A percentile compares a stretch with the other conserved stretches of the same genome.
These are phyloP conservation scores for Bryconaethiops microstoma DNA, from an alignment of 2,797 vertebrate species.

Conservation along the genomic window DNA sequence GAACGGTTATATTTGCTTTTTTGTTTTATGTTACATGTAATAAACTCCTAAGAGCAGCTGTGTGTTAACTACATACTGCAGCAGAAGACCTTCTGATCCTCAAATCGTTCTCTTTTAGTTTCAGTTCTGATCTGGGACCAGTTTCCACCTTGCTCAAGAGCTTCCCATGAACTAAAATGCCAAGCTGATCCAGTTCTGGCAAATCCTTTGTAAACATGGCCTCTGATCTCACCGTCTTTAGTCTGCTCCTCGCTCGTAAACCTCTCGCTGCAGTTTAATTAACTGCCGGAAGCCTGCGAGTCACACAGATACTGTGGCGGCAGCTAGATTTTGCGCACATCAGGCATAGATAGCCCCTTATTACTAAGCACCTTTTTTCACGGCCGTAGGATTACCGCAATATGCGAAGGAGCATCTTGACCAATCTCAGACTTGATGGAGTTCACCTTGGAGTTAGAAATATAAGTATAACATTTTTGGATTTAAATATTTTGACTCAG, in stretches of 20 bases:
- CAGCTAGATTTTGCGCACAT: background rate
- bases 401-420: background rate
- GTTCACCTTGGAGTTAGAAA: background rate
- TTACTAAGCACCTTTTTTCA: conserved; percentile 9
- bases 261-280: conserved; percentile 30
- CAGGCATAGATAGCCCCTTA: conserved; percentile 3
- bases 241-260: background rate
- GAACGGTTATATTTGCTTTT: background rate
- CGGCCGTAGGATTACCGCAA: background rate
- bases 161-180: background rate
- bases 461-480: background rate
- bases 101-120: background rate
- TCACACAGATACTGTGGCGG: background rate
- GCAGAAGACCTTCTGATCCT: background rate
- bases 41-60: background rate
- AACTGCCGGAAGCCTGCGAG: background rate
- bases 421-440: background rate
- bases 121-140: background rate
- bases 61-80: background rate
- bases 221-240: background rate
- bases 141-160: background rate
- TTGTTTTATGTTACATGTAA: background rate
- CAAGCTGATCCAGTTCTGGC: background rate
- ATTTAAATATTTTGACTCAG: conserved; percentile 23
- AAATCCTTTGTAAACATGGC: background rate